phyloP scores from a whole-genome alignment of 2,113 vertebrate genomes.

The Orycteropus afer region DNA sequence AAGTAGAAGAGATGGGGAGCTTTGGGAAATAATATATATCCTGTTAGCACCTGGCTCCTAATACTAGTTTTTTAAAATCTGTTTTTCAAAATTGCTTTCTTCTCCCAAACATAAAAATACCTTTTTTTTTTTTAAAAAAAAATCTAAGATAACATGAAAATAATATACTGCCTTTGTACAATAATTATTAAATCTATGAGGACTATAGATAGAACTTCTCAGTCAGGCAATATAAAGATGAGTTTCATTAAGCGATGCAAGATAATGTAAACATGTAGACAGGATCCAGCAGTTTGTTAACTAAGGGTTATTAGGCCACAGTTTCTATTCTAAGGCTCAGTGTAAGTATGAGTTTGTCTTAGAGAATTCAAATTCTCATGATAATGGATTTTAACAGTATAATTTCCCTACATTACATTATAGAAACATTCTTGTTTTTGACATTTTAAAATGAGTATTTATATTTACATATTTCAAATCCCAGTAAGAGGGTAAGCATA shows the following conservation, averaged over 20 bases:
- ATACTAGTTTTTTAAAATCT: neutral
- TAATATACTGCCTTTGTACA: neutral
- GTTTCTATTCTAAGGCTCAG: slow-evolving; percentile 12
- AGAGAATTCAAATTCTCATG: neutral
- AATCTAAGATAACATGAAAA: neutral
- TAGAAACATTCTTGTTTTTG: neutral
- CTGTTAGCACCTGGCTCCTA: neutral
- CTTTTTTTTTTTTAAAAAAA: too few species aligned
- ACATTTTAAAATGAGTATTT: slow-evolving; percentile 9
- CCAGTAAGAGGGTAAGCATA: neutral
- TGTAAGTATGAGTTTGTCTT: slow-evolving; percentile 26
- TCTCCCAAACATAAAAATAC: neutral
- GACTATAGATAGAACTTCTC: neutral
- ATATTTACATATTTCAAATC: slow-evolving; percentile 34
- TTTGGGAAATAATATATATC: slow-evolving; percentile 22
- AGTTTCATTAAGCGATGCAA: neutral
- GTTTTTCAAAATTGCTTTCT: slow-evolving; percentile 1
- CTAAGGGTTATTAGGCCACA: neutral
- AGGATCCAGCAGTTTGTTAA: neutral
- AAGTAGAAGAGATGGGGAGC: neutral
- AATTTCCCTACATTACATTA: neutral
- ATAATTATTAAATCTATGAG: neutral
- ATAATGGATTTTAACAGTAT: slow-evolving; percentile 31
- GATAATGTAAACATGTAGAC: neutral
- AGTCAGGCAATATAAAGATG: neutral